Evolutionary conservation across 2,797 vertebrate species (phyloP), one percentile per base, ranked within the genome.

Genomic region (Cirrhinus mrigala): DNA sequence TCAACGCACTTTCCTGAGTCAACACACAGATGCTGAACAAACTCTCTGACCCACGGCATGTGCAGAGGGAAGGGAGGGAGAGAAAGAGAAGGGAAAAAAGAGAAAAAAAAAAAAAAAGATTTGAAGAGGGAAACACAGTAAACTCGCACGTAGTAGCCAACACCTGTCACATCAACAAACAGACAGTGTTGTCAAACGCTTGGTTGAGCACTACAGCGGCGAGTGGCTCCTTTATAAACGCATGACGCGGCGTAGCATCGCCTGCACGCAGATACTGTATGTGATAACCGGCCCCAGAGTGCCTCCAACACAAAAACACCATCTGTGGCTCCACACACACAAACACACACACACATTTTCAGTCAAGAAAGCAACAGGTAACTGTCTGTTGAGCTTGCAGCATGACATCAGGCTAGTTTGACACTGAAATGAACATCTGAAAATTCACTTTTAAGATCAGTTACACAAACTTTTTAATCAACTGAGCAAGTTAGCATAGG

Each of bases 281-380:
- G 83, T 86, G 90, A 87, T 90, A 89, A 90, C 87, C 75, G 86
- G 88, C 69, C 87, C 87, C 83, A 87, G 70, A 52, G 68, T 87
- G 87, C 64, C 66, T 37, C 9, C n/a, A 78, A 83, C 52, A 88
- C 85, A 82, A 86, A 88, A 88, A 88, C 90, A 88, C 87, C 90
- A 89, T 90, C 89, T 90, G 87, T 83, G 84, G 84, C 78, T 75
- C 75, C 77, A 68, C 54, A 62, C 58, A 60, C 9, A 27, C 12
- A 29, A 27, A 29, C 60, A 87, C 54, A 58, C 50, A 80, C 29
- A 24, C 27, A 78, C 18, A 8, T 44, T 40, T 22, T 27, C 58
- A 75, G 16, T 12, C 8, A 29, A 33, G 50, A 44, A 48, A 50
- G 68, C 68, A 85, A 80, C 83, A 85, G 77, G 66, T 85, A 50